phyloP scores from a whole-genome alignment of 2,888 invertebrate genomes.

The Eledona agricola region DNA sequence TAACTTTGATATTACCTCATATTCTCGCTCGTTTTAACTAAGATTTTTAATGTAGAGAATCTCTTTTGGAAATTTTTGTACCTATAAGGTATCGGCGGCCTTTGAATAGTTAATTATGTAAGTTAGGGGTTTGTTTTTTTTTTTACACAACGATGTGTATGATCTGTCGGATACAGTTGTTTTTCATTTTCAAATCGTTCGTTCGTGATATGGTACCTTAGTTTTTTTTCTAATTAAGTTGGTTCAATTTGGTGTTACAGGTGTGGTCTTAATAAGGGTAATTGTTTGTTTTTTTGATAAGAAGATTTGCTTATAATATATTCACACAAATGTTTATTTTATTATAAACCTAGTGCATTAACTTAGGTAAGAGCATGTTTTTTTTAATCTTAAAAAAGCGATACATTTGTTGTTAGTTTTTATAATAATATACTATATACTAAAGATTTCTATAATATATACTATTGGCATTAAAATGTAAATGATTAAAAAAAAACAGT shows the following conservation, averaged over 20 bases:
- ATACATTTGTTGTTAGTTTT: constrained; percentile 57
- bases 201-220: constrained; percentile 56
- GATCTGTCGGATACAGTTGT: constrained; percentile 22
- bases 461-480: constrained; percentile 52
- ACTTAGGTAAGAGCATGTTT: constrained; percentile 44
- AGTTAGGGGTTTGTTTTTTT: constrained; percentile 34
- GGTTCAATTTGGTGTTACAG: constrained; percentile 56
- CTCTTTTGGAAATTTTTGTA: constrained; percentile 46
- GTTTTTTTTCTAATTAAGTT: constrained; percentile 51
- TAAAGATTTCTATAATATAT: constrained; percentile 54
- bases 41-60: constrained; percentile 48
- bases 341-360: constrained; percentile 45
- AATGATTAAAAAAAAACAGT: too few species aligned
- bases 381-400: constrained; percentile 38
- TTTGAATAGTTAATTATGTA: constrained; percentile 53
- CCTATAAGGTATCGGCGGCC: constrained; percentile 52
- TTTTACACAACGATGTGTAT: constrained; percentile 10
- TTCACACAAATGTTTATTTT: constrained; percentile 44
- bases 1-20: constrained; percentile 60
- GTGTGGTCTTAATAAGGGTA: constrained; percentile 54
- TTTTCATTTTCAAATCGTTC: constrained; percentile 27
- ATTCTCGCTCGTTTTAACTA: constrained; percentile 53
- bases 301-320: constrained; percentile 49
- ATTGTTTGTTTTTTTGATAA: constrained; percentile 46
- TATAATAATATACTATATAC: constrained; percentile 56